Conservation (phyloP, 37 sponge, comb jelly and placozoan species). For the Aplysina aerophoba region DNA sequence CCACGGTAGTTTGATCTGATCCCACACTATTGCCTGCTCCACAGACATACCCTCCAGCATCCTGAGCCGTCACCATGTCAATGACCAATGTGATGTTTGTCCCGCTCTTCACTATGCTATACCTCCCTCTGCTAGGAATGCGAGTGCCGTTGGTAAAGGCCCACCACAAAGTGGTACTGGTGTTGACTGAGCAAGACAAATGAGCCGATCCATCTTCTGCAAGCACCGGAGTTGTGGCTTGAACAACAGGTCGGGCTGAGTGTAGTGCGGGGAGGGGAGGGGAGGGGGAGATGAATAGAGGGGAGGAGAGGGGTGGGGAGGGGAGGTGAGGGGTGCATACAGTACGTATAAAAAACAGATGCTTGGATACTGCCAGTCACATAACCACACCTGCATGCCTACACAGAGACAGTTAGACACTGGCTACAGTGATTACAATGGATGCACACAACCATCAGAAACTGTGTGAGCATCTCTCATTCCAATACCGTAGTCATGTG, state of each 20-base stretch:
- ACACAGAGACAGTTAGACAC: no score
- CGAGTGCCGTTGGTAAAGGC: background rate
- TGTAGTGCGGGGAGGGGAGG: constrained; percentile 26
- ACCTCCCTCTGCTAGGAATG: background rate
- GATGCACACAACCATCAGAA: no score
- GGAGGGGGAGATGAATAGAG: constrained; percentile 34
- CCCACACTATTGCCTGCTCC: constrained; percentile 40
- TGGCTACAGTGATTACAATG: no score
- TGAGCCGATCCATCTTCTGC: background rate
- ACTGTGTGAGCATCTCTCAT: no score
- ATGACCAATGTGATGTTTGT: background rate
- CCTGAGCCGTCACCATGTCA: background rate
- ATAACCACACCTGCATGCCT: no score
- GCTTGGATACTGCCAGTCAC: no score
- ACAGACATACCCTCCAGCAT: constrained; percentile 41
- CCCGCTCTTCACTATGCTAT: background rate
- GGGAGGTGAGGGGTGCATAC: constrained; percentile 33
- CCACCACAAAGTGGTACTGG: background rate
- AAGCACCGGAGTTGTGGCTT: background rate
- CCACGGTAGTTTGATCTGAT: background rate
- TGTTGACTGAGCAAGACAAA: constrained; percentile 13
- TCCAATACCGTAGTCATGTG: no score
- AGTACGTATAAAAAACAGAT: no score
- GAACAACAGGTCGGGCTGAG: background rate
- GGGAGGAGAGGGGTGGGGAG: constrained; percentile 42